Evolutionary conservation across 2,113 vertebrate species (phyloP).

Genomic region (Tenebrosternarchus preto): DNA sequence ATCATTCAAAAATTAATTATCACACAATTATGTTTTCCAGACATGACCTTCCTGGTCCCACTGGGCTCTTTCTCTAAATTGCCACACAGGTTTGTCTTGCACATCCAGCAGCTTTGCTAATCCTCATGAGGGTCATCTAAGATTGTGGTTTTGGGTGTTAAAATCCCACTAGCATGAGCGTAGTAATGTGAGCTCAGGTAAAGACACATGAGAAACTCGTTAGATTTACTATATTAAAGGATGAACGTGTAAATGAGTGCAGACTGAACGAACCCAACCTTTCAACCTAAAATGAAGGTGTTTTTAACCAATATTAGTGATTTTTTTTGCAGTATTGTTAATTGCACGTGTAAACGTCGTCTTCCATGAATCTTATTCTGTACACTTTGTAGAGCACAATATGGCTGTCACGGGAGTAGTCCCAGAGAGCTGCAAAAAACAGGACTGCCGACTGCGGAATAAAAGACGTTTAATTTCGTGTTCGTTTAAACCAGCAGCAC

Average conservation of each 20-base stretch:
- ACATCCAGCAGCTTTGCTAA: constrained; percentile 21
- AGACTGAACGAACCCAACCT: constrained; percentile 7
- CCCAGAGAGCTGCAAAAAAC: too few species aligned
- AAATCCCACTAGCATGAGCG: constrained; percentile 27
- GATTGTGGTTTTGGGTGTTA: constrained; percentile 27
- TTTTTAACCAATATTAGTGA: not conserved
- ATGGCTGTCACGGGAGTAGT: too few species aligned
- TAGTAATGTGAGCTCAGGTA: constrained; percentile 21
- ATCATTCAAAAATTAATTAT: not conserved
- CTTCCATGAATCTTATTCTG: constrained; percentile 17
- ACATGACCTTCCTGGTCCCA: not conserved
- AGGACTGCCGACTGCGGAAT: too few species aligned
- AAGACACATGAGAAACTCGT: constrained; percentile 11
- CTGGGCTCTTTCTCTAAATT: constrained; percentile 23
- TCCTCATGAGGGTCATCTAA: constrained; percentile 3
- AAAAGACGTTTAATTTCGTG: too few species aligned
- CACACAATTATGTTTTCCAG: not conserved
- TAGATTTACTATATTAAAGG: not conserved
- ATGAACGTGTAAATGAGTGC: not conserved
- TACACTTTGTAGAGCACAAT: constrained; percentile 4
- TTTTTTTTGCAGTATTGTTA: not conserved
- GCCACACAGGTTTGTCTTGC: constrained; percentile 20
- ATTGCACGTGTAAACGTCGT: constrained; percentile 5
- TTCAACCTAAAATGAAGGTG: not conserved
- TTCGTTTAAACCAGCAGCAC: too few species aligned